phyloP scores from a whole-genome alignment of 2,888 invertebrate genomes.

The Apamea crenata region DNA sequence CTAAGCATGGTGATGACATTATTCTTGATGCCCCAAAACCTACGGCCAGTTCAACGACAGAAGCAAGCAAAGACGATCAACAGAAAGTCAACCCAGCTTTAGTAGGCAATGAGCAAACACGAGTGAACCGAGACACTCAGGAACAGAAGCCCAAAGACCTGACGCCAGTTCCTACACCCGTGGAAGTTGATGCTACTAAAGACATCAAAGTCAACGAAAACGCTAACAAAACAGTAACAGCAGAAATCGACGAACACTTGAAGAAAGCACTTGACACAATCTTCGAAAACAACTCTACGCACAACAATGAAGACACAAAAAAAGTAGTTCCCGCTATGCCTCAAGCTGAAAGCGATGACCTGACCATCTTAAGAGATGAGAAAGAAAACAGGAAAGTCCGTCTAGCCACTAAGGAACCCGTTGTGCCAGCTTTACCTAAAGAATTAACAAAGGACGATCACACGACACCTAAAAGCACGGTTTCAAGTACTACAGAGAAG shows the following conservation, averaged over 20 bases:
- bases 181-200: slow-evolving; percentile 22
- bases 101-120: slow-evolving; percentile 33
- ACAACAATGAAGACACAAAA: slow-evolving; percentile 12
- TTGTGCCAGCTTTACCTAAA: slow-evolving; percentile 22
- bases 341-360: slow-evolving; percentile 30
- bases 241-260: slow-evolving; percentile 24
- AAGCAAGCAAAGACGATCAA: slow-evolving; percentile 34
- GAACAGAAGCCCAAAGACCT: slow-evolving; percentile 34
- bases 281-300: slow-evolving; percentile 23
- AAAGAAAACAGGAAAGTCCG: slow-evolving; percentile 36
- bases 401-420: neutral
- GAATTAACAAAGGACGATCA: slow-evolving; percentile 9
- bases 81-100: slow-evolving; percentile 34
- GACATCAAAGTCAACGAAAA: slow-evolving; percentile 33
- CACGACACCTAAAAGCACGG: slow-evolving; percentile 14
- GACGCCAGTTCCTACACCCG: slow-evolving; percentile 15
- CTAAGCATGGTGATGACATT: slow-evolving; percentile 31
- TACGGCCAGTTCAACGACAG: slow-evolving; percentile 26
- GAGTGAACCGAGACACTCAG: slow-evolving; percentile 46
- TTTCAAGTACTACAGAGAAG: slow-evolving; percentile 35
- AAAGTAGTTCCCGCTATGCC: slow-evolving; percentile 21
- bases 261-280: slow-evolving; percentile 1
- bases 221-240: slow-evolving; percentile 8
- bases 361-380: slow-evolving; percentile 21
- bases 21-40: slow-evolving; percentile 24